Evolutionary conservation across 2,113 vertebrate species (phyloP).

Genomic region (Struthio camelus): DNA sequence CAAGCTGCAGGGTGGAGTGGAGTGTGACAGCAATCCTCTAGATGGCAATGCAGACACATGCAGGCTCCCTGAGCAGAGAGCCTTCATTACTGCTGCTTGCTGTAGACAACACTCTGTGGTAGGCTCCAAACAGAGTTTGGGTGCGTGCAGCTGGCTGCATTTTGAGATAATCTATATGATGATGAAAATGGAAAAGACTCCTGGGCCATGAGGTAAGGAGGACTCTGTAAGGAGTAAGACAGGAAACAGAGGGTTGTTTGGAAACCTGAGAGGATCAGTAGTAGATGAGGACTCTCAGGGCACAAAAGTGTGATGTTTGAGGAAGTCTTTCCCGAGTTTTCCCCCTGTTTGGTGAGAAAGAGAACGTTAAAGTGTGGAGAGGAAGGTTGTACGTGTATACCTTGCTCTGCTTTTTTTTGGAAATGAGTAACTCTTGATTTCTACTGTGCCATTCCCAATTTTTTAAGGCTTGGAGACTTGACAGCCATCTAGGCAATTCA

Average conservation of each 20-base stretch:
- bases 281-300: background rate
- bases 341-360: background rate
- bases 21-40: slow-evolving; percentile 35
- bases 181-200: slow-evolving; percentile 2
- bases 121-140: slow-evolving; percentile 19
- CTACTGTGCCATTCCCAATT: background rate
- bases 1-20: background rate
- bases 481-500: background rate
- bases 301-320: background rate
- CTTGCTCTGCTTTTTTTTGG: background rate
- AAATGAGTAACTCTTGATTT: background rate
- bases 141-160: slow-evolving; percentile 26
- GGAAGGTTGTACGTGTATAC: background rate
- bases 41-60: slow-evolving; percentile 2
- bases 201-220: background rate
- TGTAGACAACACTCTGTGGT: background rate
- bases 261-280: background rate
- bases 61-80: background rate
- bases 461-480: background rate
- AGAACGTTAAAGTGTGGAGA: background rate
- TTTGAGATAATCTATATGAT: background rate
- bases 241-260: background rate
- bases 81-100: background rate
- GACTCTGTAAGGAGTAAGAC: background rate
- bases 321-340: background rate